Evolutionary conservation across 2,888 invertebrate species (phyloP), one percentile per base, ranked within the genome.

Genomic region (Chaetogeoica ovagalla): DNA sequence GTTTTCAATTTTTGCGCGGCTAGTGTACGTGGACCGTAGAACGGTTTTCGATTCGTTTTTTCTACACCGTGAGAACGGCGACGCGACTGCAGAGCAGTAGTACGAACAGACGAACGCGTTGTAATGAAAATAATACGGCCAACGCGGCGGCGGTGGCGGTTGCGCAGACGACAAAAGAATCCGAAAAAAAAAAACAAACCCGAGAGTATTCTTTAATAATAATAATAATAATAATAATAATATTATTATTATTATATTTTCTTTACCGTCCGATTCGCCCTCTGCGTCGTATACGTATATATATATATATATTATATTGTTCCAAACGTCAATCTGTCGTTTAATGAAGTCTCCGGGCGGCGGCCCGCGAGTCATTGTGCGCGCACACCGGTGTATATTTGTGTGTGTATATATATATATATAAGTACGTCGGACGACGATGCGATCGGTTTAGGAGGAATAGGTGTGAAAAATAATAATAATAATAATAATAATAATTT

Each of bases 401-500:
- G 30, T 4, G 30, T 30, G 4, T 13, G 43, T 43, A 48, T 37
- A n/a, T 37, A n/a, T 13, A 55, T 2, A 11, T 19, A 19, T 15
- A n/a, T 11, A 30, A 48, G 30, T n/a, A 55, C 19, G 39, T 4
- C 19, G 60, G 48, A 68, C 43, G 19, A 63, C 74, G 73, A 21
- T 30, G 39, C 43, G 52, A 77, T 77, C 76, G 76, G 70, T 79
- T 79, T 71, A 43, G 63, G 79, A 79, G 70, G 79, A 79, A 79
- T 79, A 79, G 79, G 79, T 79, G 79, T 79, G 79, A 79, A 79
- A 79, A 79, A 79, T 79, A 79, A 63, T 79, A 79, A 77, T 70
- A 52, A 77, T 77, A 65, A 71, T 57, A 59, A 71, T 48, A 52
- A 77, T 77, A 65, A 71, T 57, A 59, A 71, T 48, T 48, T 48